Evolutionary conservation across 2,888 invertebrate genomes (phyloP).

Genomic region (Cosmia pyralina): DNA sequence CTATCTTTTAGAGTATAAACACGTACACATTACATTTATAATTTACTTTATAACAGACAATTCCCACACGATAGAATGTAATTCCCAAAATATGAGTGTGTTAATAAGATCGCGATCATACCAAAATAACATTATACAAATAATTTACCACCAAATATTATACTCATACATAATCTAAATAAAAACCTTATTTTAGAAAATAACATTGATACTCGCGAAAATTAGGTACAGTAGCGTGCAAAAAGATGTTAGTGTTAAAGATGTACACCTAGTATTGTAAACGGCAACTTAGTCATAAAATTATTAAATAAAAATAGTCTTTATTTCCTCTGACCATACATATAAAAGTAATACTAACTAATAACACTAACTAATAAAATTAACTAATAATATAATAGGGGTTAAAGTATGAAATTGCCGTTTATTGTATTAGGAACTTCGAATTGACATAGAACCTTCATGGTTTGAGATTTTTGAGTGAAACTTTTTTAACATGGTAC

Average conservation of each 20-base stretch:
- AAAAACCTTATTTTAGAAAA: slow-evolving; percentile 32
- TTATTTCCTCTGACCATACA: too few relatives aligned
- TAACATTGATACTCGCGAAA: slow-evolving; percentile 5
- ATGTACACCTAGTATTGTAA: not conserved
- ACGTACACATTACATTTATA: not conserved
- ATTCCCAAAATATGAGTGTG: slow-evolving; percentile 10
- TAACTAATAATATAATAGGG: too few relatives aligned
- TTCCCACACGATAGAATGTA: slow-evolving; percentile 1
- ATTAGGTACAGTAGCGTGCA: slow-evolving; percentile 14
- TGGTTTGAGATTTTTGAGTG: too few relatives aligned
- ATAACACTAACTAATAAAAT: too few relatives aligned
- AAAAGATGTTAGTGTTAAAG: too few relatives aligned
- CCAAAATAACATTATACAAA: slow-evolving; percentile 24
- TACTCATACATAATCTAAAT: slow-evolving; percentile 19
- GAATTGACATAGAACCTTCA: too few relatives aligned
- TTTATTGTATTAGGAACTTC: too few relatives aligned
- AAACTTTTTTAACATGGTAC: too few relatives aligned
- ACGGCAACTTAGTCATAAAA: not conserved
- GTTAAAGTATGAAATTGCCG: too few relatives aligned
- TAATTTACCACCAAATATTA: slow-evolving; percentile 23
- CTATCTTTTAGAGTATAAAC: not conserved
- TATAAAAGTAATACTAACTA: too few relatives aligned
- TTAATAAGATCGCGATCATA: slow-evolving; percentile 2
- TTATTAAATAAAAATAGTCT: too few relatives aligned
- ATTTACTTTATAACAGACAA: not conserved